Conservation (phyloP, 2,888 invertebrate species). For the Hartigia nigra region DNA sequence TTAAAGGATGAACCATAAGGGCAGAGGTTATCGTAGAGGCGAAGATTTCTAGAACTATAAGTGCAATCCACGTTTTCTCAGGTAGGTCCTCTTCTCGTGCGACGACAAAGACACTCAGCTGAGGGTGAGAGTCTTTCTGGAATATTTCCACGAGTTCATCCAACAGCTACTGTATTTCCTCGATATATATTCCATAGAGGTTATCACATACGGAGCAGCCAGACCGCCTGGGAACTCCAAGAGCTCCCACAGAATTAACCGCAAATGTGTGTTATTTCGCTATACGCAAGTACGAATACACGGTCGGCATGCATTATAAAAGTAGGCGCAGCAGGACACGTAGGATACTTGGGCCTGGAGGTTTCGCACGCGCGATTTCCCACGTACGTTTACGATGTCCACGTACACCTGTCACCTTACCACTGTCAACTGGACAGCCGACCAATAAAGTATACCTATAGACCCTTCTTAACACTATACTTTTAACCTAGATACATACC, state of each 20-base stretch:
- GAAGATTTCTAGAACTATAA: conserved; percentile 24
- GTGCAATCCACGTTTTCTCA: not conserved
- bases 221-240: conserved; percentile 14
- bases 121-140: not conserved
- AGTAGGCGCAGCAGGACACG: conserved; percentile 32
- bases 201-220: conserved; percentile 1
- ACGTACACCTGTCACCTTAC: not conserved
- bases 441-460: not conserved
- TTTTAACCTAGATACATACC: not conserved
- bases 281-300: conserved; percentile 32
- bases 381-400: conserved; percentile 51
- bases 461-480: not conserved
- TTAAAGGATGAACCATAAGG: conserved; percentile 3
- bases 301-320: conserved; percentile 53
- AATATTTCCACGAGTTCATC: not conserved
- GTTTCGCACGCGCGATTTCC: conserved; percentile 58
- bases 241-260: conserved; percentile 53
- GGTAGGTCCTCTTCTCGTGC: conserved; percentile 7
- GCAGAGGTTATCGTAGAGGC: conserved; percentile 4
- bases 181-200: not conserved
- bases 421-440: not conserved
- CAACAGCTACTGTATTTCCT: not conserved
- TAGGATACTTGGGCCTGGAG: conserved; percentile 2
- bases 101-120: conserved; percentile 6
- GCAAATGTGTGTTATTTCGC: conserved; percentile 59